phyloP scores from a whole-genome alignment of 2,113 vertebrate species.

The Nannobrachium achirus region DNA sequence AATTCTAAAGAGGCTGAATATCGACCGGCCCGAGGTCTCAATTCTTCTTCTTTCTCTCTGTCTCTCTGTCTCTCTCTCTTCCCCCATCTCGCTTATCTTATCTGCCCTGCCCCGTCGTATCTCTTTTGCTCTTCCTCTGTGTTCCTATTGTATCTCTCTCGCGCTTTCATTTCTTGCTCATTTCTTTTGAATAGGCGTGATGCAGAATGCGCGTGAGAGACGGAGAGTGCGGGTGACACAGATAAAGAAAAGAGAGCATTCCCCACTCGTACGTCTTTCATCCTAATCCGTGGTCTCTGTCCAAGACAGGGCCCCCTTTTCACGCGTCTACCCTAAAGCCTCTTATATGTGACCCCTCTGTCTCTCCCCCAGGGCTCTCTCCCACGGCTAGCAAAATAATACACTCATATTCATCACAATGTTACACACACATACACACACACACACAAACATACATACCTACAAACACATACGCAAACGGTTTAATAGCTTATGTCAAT shows the following conservation, averaged over 20 bases:
- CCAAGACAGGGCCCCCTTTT: constrained; percentile 80
- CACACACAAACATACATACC: constrained; percentile 9
- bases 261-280: constrained; percentile 73
- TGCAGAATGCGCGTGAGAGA: constrained; percentile 53
- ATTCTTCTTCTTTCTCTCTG: constrained; percentile 32
- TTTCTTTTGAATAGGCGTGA: constrained; percentile 37
- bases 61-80: neutral
- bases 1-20: constrained; percentile 65
- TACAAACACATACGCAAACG: constrained; percentile 30
- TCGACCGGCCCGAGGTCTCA: constrained; percentile 63
- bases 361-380: constrained; percentile 62
- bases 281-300: constrained; percentile 74
- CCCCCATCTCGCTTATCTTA: constrained; percentile 38
- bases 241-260: constrained; percentile 63
- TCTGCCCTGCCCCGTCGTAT: constrained; percentile 25
- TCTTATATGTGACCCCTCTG: constrained; percentile 75
- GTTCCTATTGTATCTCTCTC: constrained; percentile 19
- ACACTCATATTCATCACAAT: constrained; percentile 25
- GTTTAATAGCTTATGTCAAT: constrained; percentile 27
- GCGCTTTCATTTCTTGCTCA: constrained; percentile 24
- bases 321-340: constrained; percentile 75
- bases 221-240: constrained; percentile 58
- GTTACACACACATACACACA: constrained; percentile 13
- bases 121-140: constrained; percentile 14
- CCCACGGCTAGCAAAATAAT: constrained; percentile 61